Base-by-base conservation (phyloP, 2,888 invertebrate species). In the Lycia hirtaria region DNA sequence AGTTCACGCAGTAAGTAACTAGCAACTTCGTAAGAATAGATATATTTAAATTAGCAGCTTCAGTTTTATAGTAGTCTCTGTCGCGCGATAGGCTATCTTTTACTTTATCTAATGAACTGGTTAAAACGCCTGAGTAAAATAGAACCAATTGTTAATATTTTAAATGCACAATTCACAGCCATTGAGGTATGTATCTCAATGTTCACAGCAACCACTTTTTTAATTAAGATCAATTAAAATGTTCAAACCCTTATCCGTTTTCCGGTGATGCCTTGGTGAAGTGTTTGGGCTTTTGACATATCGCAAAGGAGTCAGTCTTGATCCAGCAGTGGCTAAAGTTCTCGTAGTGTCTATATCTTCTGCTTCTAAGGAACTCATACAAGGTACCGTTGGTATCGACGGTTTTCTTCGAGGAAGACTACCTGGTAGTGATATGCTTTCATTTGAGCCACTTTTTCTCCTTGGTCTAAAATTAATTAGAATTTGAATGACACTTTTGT, bases 371-470 rank as follows among this genome's bases (percentile, higher is more conserved):
- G 92, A 92, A 73, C 92, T 88, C 47, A 88, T 64, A 45, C 89
- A 85, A 59, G 93, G 84, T 71, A 93, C 70, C 65, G 92, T 85
- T 58, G 93, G 85, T 78, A 93, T 84, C 55, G 93, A 85, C 44
- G 94, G 94, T 77, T 94, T 93, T 75, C 95, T 88, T 68, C 95
- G 85, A 1, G 94, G 94, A 45, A 94, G 79, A 72, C 94, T 94
- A 35, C 94, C 93, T 12, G 94, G 94, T 54, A 95, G 81, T 71
- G 94, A 95, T 73, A 94, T 94, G 75, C 93, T 94, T 82, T 94
- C 94, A 70, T 93, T 94, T 69, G 94, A 88, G 22, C 90, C 88
- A 65, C 87, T 92, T 83, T 92, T 92, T 72, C 90, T 77, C 65
- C 91, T 78, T n/a, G 90, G 85, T 48, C 92, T 88, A 56, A 60